phyloP scores from a whole-genome alignment of 2,113 vertebrate genomes.

The Trogon melanurus region DNA sequence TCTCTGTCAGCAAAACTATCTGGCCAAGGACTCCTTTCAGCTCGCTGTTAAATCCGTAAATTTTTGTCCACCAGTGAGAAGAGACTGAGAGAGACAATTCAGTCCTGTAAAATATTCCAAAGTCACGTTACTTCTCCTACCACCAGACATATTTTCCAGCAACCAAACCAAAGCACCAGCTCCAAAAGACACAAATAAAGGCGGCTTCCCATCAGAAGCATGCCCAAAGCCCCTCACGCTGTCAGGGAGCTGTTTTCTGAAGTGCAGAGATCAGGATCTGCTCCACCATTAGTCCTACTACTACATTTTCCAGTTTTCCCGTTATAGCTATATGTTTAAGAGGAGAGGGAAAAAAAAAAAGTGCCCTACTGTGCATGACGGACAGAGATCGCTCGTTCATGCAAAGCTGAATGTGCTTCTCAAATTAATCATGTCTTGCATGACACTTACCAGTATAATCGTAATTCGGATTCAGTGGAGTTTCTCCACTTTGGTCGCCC shows the following conservation, averaged over 20 bases:
- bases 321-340: not conserved
- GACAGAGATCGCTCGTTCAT: not conserved
- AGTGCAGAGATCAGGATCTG: not conserved
- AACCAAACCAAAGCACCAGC: not conserved
- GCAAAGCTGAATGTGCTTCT: not conserved
- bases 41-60: not conserved
- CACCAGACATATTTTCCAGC: not conserved
- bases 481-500: not conserved
- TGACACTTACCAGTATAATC: not conserved
- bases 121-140: not conserved
- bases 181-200: not conserved
- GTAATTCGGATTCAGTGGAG: accelerated
- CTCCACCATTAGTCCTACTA: not conserved
- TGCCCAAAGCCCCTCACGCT: accelerated
- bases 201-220: not conserved
- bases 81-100: not conserved
- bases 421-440: not conserved
- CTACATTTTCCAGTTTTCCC: not conserved
- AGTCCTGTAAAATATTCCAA: not conserved
- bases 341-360: not conserved
- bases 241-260: not conserved
- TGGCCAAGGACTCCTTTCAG: not conserved
- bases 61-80: not conserved
- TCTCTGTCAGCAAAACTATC: not conserved
- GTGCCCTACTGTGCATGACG: not conserved